Conservation (phyloP, 2,113 vertebrate species). For the Phrynosoma platyrhinos region DNA sequence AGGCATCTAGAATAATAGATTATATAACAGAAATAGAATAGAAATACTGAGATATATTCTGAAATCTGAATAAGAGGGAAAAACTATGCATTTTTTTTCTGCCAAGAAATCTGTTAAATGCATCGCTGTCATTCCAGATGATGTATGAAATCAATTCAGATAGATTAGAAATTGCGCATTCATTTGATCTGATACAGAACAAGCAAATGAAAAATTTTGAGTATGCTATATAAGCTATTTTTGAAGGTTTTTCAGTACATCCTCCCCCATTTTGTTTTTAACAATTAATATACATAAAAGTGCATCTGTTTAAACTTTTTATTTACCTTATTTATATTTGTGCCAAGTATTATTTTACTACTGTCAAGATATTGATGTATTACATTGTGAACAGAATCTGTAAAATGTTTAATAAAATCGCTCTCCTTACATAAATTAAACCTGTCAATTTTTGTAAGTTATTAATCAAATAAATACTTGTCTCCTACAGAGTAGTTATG, state of each 20-base stretch:
- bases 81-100: constrained; percentile 68
- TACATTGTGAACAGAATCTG: constrained; percentile 85
- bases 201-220: constrained; percentile 73
- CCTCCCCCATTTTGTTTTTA: constrained; percentile 67
- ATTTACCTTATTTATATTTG: constrained; percentile 87
- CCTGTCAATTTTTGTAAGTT: constrained; percentile 86
- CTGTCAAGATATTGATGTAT: constrained; percentile 79
- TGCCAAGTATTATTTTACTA: constrained; percentile 90
- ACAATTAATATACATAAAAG: constrained; percentile 72
- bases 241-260: constrained; percentile 67
- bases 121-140: constrained; percentile 57
- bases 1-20: constrained; percentile 43
- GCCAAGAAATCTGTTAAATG: constrained; percentile 62
- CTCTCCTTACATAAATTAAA: constrained; percentile 86
- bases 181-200: constrained; percentile 59
- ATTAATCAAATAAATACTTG: constrained; percentile 89
- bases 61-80: constrained; percentile 57
- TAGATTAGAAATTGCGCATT: constrained; percentile 57
- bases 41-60: constrained; percentile 50
- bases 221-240: constrained; percentile 69
- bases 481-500: constrained; percentile 77
- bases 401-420: constrained; percentile 88
- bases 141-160: constrained; percentile 55
- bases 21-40: no score
- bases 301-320: constrained; percentile 79